phyloP scores from a whole-genome alignment of 2,797 vertebrate species.

The Sebastes taczanowskii region DNA sequence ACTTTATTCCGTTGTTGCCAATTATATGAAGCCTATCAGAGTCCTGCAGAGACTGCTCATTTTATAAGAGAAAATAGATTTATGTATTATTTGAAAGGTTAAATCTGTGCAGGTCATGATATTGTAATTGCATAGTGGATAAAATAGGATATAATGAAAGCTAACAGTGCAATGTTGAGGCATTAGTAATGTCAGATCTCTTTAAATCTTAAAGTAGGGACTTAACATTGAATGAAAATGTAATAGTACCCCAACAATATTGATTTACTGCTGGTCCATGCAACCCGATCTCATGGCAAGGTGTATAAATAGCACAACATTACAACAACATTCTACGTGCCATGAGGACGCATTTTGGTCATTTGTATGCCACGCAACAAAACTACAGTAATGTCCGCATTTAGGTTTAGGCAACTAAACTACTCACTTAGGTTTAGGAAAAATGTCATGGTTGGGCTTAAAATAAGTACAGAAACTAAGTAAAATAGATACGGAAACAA shows the following conservation, averaged over 20 bases:
- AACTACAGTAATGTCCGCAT: too few species aligned
- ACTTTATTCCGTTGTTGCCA: neutral
- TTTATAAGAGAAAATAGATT: neutral
- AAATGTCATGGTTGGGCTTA: too few species aligned
- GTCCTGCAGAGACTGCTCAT: neutral
- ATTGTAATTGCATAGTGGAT: neutral
- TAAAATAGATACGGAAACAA: too few species aligned
- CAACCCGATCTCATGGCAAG: too few species aligned
- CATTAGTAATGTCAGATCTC: too few species aligned
- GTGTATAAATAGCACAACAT: too few species aligned
- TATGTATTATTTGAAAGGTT: neutral
- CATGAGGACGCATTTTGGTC: too few species aligned
- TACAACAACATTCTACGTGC: too few species aligned
- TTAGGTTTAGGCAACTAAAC: too few species aligned
- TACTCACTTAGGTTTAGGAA: too few species aligned
- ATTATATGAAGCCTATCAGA: constrained; percentile 4
- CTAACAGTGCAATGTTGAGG: neutral
- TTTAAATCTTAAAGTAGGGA: neutral
- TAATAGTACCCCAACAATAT: neutral
- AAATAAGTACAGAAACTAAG: too few species aligned
- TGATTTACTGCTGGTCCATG: neutral
- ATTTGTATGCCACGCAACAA: too few species aligned
- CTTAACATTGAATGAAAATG: neutral
- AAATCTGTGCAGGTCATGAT: neutral
- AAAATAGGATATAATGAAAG: neutral